Evolutionary conservation across 1,140 invertebrate species (phyloP).

Genomic region (Maniola jurtina): DNA sequence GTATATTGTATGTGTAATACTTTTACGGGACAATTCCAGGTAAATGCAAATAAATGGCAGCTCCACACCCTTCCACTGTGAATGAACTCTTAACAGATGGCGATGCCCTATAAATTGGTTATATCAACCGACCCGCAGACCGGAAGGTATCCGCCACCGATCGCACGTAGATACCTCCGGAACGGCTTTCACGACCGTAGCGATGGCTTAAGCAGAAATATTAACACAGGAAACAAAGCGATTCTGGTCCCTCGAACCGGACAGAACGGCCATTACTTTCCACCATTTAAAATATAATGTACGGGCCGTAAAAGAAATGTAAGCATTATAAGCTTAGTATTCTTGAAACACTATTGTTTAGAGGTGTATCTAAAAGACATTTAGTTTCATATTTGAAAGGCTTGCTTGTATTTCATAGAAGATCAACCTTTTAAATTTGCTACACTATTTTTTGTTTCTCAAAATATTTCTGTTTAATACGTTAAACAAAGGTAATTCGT

Average conservation of each 20-base stretch:
- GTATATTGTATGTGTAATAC: neutral
- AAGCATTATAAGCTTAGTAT: conserved; percentile 1
- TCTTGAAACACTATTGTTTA: neutral
- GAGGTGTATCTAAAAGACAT: too few relatives aligned
- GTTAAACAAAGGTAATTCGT: too few relatives aligned
- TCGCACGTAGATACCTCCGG: conserved; percentile 26
- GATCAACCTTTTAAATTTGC: too few relatives aligned
- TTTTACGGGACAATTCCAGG: neutral
- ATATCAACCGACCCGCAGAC: conserved; percentile 30
- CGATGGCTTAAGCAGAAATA: conserved; percentile 23
- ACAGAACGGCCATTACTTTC: conserved; percentile 16
- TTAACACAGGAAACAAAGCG: conserved; percentile 25
- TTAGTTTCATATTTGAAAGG: too few relatives aligned
- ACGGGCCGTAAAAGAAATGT: conserved; percentile 7
- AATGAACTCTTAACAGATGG: conserved; percentile 41
- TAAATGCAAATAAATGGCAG: conserved; percentile 11
- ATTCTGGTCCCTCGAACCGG: conserved; percentile 33
- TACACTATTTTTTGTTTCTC: too few relatives aligned
- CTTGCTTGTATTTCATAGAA: too few relatives aligned
- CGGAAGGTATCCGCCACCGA: conserved; percentile 42
- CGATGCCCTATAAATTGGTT: conserved; percentile 50
- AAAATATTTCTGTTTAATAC: too few relatives aligned
- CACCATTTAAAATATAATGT: neutral
- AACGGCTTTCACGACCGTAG: conserved; percentile 23
- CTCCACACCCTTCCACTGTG: conserved; percentile 20